These are phyloP conservation scores for Pachliopta kotzebuea DNA, from an alignment of 2,888 invertebrate genomes.

Conservation along the genomic window DNA sequence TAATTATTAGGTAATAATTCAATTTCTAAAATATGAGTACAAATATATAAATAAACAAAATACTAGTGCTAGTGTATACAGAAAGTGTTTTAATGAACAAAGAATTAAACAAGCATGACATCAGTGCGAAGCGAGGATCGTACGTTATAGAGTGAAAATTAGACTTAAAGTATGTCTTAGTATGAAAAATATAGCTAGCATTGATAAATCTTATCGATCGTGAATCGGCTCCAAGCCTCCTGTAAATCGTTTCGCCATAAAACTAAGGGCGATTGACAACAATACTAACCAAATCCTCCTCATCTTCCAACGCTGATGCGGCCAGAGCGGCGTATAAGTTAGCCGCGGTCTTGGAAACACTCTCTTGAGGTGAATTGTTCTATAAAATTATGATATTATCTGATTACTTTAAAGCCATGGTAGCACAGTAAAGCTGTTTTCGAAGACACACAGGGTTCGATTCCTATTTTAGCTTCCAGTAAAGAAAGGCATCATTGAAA, in stretches of 20 bases:
- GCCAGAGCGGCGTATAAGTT: conserved; percentile 92
- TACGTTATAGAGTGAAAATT: not conserved
- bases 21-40: too few relatives aligned
- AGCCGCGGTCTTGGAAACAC: conserved; percentile 90
- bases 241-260: not conserved
- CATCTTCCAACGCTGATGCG: conserved; percentile 91
- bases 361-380: conserved; percentile 66
- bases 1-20: too few relatives aligned
- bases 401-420: not conserved
- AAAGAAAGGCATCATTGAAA: too few relatives aligned
- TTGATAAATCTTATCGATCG: not conserved
- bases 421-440: too few relatives aligned
- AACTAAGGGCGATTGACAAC: conserved; percentile 2
- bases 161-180: conserved; percentile 11
- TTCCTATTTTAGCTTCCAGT: too few relatives aligned
- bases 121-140: conserved; percentile 18
- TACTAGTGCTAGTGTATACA: not conserved
- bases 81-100: not conserved
- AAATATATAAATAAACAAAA: too few relatives aligned
- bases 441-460: too few relatives aligned
- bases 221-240: not conserved
- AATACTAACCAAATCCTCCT: conserved; percentile 80
- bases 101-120: not conserved
- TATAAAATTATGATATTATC: conserved; percentile 29
- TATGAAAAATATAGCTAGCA: not conserved